Base-by-base conservation (phyloP, 2,113 vertebrate genomes). In the Microcebus griseorufus region DNA sequence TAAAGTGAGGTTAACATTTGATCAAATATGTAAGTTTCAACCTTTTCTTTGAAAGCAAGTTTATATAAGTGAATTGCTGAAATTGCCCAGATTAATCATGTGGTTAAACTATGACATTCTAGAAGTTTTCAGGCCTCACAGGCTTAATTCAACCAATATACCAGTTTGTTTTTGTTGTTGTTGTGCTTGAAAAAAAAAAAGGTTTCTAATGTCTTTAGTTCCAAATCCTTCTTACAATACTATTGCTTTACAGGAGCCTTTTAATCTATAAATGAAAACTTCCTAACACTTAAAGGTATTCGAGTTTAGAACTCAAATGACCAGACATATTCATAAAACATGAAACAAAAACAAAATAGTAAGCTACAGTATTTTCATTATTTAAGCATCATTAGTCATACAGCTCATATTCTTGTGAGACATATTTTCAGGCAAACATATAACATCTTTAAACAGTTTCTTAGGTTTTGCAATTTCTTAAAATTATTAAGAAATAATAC, bases 401-500 rank as follows among this genome's bases (percentile, higher is more conserved):
- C 55, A 58, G 25, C 37, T 88, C 6, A 34, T 64, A 69, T 82
- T 95, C 45, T 73, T 80, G 14, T 79, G 42, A 93, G 23, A 17
- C 29, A 73, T 62, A 70, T 84, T 95, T 94, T 67, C 58, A 94
- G 51, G 23, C 6, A 16, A 39, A n/a, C 5, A 67, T 42, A 17
- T 70, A 90, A 11, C 60, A 75, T 55, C 7, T 78, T 94, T 90
- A 90, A 80, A 76, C 1, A 20, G 62, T 64, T 64, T 11, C 62
- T 64, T 64, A 64, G 62, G 11, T 64, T 64, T 64, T 27, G 23
- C 34, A 51, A 23, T 89, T 93, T 92, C 58, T n/a, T 48, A 88
- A 88, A 37, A 9, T 20, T 85, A 79, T 32, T 92, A 79, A 92
- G 87, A 96, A 92, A 86, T 69, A 67, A 65, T 78, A 32, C 25